These are phyloP conservation scores for Drosophila cracens DNA, from an alignment of 2,888 invertebrate species.

Conservation along the genomic window DNA sequence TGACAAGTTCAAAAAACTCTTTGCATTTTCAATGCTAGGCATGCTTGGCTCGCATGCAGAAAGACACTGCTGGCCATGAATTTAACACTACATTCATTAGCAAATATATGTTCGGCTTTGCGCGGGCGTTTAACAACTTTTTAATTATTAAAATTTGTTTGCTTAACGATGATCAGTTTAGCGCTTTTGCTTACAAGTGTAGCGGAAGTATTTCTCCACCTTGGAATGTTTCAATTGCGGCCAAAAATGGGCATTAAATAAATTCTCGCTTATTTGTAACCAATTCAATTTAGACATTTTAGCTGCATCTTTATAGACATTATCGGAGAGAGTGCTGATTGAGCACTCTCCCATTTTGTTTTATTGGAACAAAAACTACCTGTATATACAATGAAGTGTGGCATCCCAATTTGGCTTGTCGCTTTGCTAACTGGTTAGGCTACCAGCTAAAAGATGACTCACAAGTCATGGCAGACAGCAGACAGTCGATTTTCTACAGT, in stretches of 20 bases:
- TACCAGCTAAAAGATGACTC: constrained; percentile 20
- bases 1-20: not conserved
- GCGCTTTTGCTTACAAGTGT: not conserved
- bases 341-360: too few relatives aligned
- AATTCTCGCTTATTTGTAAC: not conserved
- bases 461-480: not conserved
- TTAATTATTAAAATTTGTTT: not conserved
- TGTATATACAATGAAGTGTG: not conserved
- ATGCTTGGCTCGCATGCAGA: not conserved
- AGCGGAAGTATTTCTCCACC: not conserved
- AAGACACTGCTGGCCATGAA: constrained; percentile 6
- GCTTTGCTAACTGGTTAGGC: constrained; percentile 17
- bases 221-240: not conserved
- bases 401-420: not conserved
- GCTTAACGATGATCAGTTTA: too few relatives aligned
- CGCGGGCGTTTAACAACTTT: not conserved
- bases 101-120: not conserved
- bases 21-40: not conserved
- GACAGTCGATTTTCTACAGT: not conserved
- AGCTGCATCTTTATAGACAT: not conserved
- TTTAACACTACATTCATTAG: not conserved
- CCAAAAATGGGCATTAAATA: not conserved
- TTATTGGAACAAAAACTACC: not conserved
- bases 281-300: not conserved
- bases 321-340: not conserved